Percentiles rank a stretch among this genome's conserved stretches.
Evolutionary conservation across 2,113 vertebrate species (phyloP).

Genomic region (Cariama cristata): DNA sequence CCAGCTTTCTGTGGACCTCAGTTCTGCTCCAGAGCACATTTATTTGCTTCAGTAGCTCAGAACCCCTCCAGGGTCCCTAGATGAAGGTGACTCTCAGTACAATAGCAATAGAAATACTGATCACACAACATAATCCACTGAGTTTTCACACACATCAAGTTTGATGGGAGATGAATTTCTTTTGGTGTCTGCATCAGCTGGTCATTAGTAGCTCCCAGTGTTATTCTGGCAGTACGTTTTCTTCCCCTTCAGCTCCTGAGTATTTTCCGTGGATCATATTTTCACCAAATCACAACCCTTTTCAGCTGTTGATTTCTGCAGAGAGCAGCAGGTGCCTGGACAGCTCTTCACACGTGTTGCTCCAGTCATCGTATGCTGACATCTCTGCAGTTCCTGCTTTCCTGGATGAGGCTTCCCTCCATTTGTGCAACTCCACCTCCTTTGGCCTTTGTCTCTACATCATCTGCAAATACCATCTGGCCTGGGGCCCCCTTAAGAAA

Average conservation of each 20-base stretch:
- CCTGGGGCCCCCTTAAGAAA: neutral
- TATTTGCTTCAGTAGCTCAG: neutral
- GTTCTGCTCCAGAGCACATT: neutral
- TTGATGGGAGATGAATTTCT: neutral
- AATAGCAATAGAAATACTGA: neutral
- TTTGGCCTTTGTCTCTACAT: neutral
- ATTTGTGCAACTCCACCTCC: neutral
- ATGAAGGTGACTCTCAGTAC: neutral
- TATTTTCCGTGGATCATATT: neutral
- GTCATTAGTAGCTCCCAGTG: neutral
- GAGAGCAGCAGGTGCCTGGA: neutral
- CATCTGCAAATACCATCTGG: neutral
- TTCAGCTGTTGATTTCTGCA: neutral
- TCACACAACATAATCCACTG: neutral
- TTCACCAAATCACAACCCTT: constrained; percentile 1
- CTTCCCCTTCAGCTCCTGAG: neutral
- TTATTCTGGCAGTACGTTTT: neutral
- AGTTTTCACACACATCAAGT: neutral
- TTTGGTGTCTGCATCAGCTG: neutral
- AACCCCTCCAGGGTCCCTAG: neutral
- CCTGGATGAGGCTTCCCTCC: neutral
- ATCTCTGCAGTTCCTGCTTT: neutral
- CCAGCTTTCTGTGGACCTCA: neutral
- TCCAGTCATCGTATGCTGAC: neutral
- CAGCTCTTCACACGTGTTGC: neutral